Percentiles rank a stretch among this genome's conserved stretches.
Evolutionary conservation across 2,113 vertebrate genomes (phyloP).

Genomic region (Engystomops pustulosus): DNA sequence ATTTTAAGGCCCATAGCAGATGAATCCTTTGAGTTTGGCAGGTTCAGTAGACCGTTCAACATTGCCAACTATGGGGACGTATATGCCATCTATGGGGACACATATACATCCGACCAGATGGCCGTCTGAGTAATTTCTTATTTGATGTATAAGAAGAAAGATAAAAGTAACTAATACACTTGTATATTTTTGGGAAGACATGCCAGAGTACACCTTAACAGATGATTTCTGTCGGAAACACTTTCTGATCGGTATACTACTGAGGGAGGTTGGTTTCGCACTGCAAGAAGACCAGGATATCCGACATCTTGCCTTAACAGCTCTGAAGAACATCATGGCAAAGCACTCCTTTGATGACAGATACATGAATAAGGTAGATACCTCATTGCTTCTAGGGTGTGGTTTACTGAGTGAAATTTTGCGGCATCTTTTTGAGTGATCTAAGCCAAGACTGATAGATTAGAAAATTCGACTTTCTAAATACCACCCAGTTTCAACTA

Average conservation of each 20-base stretch:
- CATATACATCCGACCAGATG: too few relatives aligned
- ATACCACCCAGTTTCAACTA: too few relatives aligned
- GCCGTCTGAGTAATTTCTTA: too few relatives aligned
- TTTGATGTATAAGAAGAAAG: neutral
- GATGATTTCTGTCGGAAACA: conserved; percentile 98
- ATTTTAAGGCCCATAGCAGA: too few relatives aligned
- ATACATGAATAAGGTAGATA: conserved; percentile 84
- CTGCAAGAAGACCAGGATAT: conserved; percentile 96
- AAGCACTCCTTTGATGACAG: conserved; percentile 95
- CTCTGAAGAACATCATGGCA: conserved; percentile 94
- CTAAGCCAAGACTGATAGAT: too few relatives aligned
- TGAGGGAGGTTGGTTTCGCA: conserved; percentile 93
- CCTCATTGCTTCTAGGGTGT: neutral
- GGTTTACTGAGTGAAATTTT: too few relatives aligned
- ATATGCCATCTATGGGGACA: too few relatives aligned
- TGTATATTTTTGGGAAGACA: conserved; percentile 69
- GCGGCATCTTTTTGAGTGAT: too few relatives aligned
- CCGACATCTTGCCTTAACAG: conserved; percentile 90
- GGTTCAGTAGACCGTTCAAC: too few relatives aligned
- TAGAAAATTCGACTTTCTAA: too few relatives aligned
- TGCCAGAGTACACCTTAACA: conserved; percentile 94
- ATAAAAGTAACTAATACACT: neutral
- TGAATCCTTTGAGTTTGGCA: too few relatives aligned
- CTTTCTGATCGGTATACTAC: conserved; percentile 91
- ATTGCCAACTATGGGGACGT: too few relatives aligned